These are phyloP conservation scores for Pinna nobilis DNA, from an alignment of 1,140 invertebrate genomes.

Conservation along the genomic window DNA sequence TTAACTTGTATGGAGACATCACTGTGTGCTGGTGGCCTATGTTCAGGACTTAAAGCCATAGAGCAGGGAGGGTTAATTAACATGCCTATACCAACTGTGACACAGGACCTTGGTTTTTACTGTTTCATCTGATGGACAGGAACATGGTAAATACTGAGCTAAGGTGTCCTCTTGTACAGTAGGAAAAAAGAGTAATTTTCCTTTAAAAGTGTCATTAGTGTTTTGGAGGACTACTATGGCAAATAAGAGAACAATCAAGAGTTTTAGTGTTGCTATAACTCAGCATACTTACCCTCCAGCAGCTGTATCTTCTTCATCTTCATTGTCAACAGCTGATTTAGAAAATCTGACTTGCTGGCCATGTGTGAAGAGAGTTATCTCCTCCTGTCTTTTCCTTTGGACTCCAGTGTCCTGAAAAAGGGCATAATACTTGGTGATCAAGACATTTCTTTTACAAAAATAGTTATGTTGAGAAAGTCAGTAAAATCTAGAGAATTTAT, in stretches of 20 bases:
- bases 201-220: neutral
- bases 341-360: conserved; percentile 16
- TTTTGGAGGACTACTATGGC: neutral
- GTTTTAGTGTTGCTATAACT: neutral
- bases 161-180: neutral
- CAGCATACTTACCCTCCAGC: neutral
- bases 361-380: conserved; percentile 8
- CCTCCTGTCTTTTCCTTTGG: neutral
- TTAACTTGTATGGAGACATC: neutral
- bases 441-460: neutral
- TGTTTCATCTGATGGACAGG: too few species aligned
- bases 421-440: neutral
- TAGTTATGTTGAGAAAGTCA: neutral
- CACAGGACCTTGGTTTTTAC: too few species aligned
- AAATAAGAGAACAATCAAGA: neutral
- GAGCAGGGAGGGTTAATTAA: too few species aligned
- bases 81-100: too few species aligned
- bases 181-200: conserved; percentile 22
- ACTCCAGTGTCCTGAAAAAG: neutral
- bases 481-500: neutral
- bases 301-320: neutral
- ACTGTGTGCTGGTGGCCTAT: neutral
- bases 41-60: neutral
- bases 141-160: conserved; percentile 6
- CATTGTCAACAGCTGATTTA: neutral